phyloP scores from a whole-genome alignment of 2,888 invertebrate genomes.

The Glaucopsyche alexis region DNA sequence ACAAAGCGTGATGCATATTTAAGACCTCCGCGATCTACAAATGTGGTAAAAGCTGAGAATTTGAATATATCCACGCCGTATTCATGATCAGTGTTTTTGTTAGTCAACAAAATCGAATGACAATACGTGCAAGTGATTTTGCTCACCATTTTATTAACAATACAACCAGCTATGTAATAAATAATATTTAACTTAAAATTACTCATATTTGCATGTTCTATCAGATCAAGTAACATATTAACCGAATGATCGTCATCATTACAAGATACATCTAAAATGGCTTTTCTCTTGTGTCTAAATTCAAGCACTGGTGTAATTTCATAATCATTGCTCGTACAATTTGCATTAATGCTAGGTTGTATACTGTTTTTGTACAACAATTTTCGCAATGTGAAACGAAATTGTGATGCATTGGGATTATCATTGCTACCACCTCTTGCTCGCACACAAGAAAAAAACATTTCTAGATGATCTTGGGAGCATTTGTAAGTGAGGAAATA shows the following conservation, averaged over 20 bases:
- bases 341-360: slow-evolving; percentile 21
- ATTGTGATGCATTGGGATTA: slow-evolving; percentile 18
- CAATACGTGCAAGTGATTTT: background rate
- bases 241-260: background rate
- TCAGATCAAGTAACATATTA: background rate
- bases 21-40: background rate
- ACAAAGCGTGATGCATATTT: background rate
- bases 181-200: background rate
- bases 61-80: background rate
- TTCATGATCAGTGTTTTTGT: background rate
- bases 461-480: slow-evolving; percentile 13
- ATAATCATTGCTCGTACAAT: background rate
- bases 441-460: slow-evolving; percentile 17
- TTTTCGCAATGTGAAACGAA: slow-evolving; percentile 14
- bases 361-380: slow-evolving; percentile 24
- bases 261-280: background rate
- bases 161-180: background rate
- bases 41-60: background rate
- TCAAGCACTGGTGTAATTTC: slow-evolving; percentile 8
- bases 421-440: slow-evolving; percentile 6
- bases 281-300: background rate
- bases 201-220: background rate
- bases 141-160: background rate
- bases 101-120: background rate
- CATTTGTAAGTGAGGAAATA: slow-evolving; percentile 23